These are phyloP conservation scores for Salminus brasiliensis DNA, from an alignment of 2,113 vertebrate genomes.

Conservation along the genomic window DNA sequence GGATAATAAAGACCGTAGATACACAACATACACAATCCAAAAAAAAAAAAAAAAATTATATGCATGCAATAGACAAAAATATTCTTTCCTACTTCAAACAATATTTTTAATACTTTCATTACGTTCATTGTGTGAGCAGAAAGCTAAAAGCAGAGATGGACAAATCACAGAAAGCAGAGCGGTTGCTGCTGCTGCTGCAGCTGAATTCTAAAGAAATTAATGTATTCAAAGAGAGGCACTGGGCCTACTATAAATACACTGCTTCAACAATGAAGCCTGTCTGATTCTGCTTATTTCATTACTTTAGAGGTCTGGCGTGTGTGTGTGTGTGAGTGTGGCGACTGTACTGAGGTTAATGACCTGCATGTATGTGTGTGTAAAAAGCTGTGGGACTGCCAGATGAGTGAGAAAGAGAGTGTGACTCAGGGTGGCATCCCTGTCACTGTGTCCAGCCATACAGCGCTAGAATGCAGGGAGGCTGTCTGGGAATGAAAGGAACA, in stretches of 20 bases:
- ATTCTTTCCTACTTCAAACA: neutral
- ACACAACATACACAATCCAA: too few relatives aligned
- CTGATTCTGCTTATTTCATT: constrained; percentile 15
- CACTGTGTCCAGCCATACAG: constrained; percentile 13
- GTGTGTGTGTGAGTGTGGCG: neutral
- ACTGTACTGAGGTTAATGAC: neutral
- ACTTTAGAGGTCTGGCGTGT: neutral
- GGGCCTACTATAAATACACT: neutral
- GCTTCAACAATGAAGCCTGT: neutral
- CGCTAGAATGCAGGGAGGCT: neutral
- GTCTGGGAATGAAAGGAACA: constrained; percentile 27
- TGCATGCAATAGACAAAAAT: too few relatives aligned
- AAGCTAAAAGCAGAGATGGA: neutral
- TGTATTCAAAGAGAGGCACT: neutral
- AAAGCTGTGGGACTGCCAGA: constrained; percentile 25
- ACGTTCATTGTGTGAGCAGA: neutral
- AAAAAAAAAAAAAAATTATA: too few relatives aligned
- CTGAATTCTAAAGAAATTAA: neutral
- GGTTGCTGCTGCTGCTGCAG: neutral
- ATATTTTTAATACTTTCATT: neutral
- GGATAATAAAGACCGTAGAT: too few relatives aligned
- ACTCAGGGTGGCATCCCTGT: constrained; percentile 29
- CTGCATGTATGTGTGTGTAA: constrained; percentile 11
- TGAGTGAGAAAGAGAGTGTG: constrained; percentile 33
- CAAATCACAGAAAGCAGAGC: neutral